Conservation (phyloP, 2,888 invertebrate genomes). For the Cephus nigrinus region DNA sequence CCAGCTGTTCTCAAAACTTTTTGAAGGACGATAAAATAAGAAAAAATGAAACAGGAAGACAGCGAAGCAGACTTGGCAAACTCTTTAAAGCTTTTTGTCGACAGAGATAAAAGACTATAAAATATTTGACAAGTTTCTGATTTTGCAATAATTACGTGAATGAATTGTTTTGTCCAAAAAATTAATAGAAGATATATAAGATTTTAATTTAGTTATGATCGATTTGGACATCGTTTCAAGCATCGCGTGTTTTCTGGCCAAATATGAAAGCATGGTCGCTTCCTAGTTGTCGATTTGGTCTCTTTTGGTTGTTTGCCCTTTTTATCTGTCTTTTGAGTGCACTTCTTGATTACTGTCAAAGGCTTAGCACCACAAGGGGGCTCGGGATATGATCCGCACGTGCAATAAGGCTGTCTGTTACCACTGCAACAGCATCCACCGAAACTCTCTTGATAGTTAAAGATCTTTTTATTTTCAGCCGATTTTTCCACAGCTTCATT, state of each 20-base stretch:
- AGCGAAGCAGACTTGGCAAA: no score
- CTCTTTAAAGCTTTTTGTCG: no score
- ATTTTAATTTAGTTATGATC: no score
- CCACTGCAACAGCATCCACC: background rate
- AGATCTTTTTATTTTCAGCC: background rate
- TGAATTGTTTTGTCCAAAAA: no score
- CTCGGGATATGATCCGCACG: background rate
- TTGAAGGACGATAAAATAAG: no score
- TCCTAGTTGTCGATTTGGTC: background rate
- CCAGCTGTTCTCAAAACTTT: no score
- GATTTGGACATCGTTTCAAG: background rate
- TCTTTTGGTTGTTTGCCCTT: background rate
- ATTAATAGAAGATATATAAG: no score
- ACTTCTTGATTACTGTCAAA: background rate
- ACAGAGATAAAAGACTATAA: no score
- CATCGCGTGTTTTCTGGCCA: background rate
- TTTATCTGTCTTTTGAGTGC: background rate
- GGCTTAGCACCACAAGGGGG: background rate
- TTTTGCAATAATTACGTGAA: no score
- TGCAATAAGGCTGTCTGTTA: background rate
- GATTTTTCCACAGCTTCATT: background rate
- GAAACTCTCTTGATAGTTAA: background rate
- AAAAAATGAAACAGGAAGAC: no score
- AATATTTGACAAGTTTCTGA: no score
- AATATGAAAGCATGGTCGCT: background rate